Evolutionary conservation across 1,140 invertebrate species (phyloP).

Genomic region (Zaprionus lachaisei): DNA sequence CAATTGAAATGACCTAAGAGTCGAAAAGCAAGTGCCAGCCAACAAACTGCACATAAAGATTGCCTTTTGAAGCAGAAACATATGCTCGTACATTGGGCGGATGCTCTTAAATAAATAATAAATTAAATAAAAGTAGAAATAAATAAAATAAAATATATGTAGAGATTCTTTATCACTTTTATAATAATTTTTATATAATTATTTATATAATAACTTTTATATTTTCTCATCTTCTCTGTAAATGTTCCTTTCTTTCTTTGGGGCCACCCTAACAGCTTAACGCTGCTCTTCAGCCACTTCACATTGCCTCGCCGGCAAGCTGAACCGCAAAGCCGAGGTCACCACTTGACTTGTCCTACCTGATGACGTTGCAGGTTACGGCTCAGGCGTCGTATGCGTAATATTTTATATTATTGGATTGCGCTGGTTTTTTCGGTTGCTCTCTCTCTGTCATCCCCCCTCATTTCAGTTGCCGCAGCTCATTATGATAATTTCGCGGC

Average conservation of each 20-base stretch:
- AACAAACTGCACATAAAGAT: slow-evolving; percentile 1
- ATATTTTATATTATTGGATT: slow-evolving; percentile 63
- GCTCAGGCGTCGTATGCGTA: slow-evolving; percentile 50
- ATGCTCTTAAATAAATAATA: slow-evolving; percentile 1
- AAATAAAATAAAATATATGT: background rate
- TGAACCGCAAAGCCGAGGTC: slow-evolving; percentile 26
- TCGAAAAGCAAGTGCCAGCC: slow-evolving; percentile 8
- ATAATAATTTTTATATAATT: background rate
- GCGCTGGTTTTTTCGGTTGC: slow-evolving; percentile 17
- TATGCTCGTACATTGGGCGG: slow-evolving; percentile 5
- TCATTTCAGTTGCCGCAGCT: slow-evolving; percentile 26
- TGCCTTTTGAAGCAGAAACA: slow-evolving; percentile 24
- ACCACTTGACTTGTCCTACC: slow-evolving; percentile 19
- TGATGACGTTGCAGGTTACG: slow-evolving; percentile 44
- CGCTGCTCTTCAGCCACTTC: background rate
- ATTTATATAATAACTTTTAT: background rate
- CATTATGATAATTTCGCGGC: slow-evolving; percentile 73
- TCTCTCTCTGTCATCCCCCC: slow-evolving; percentile 2
- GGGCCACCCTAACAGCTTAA: slow-evolving; percentile 12
- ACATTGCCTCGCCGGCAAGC: background rate
- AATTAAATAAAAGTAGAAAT: background rate
- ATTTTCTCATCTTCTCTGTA: no score
- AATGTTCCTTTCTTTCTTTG: background rate
- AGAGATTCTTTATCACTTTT: background rate
- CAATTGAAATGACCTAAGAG: slow-evolving; percentile 56